Conservation (phyloP, 2,888 invertebrate species). For the Hirtodrosophila cameraria region DNA sequence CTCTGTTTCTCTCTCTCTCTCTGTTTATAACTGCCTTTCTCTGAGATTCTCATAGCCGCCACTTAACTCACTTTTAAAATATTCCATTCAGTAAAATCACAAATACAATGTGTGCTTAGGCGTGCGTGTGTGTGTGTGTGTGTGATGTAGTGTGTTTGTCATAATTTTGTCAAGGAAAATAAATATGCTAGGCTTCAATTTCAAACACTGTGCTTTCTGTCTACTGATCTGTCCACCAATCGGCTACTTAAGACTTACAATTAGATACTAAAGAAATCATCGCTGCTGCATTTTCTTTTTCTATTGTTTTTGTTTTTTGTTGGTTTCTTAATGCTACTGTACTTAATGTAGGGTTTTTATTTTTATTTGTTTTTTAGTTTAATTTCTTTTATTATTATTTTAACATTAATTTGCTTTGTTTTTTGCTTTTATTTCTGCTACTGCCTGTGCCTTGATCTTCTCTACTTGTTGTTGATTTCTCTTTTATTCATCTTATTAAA, state of each 20-base stretch:
- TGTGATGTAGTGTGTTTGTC: slow-evolving; percentile 26
- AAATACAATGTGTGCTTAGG: slow-evolving; percentile 56
- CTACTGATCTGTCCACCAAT: slow-evolving; percentile 26
- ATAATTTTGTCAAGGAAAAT: slow-evolving; percentile 44
- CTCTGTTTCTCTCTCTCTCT: slow-evolving; percentile 22
- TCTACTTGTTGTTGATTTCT: slow-evolving; percentile 14
- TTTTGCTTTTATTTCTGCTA: slow-evolving; percentile 58
- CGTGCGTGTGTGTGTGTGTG: slow-evolving; percentile 27
- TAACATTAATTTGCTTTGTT: slow-evolving; percentile 43
- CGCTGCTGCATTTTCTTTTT: slow-evolving; percentile 30
- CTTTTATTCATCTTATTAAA: slow-evolving; percentile 17
- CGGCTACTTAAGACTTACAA: slow-evolving; percentile 47
- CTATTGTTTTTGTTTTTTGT: slow-evolving; percentile 14
- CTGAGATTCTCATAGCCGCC: slow-evolving; percentile 39
- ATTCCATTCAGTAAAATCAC: slow-evolving; percentile 57
- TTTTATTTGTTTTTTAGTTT: slow-evolving; percentile 12
- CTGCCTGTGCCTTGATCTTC: slow-evolving; percentile 32
- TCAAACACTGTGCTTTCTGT: slow-evolving; percentile 27
- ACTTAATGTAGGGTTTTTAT: slow-evolving; percentile 44
- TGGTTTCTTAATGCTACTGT: slow-evolving; percentile 36
- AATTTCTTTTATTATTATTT: slow-evolving; percentile 14
- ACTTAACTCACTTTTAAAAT: slow-evolving; percentile 35
- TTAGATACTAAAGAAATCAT: slow-evolving; percentile 56
- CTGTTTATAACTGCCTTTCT: slow-evolving; percentile 16
- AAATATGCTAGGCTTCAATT: slow-evolving; percentile 56